A percentile compares a stretch with the other conserved stretches of the same genome.
Evolutionary conservation across 2,113 vertebrate genomes (phyloP).

Genomic region (Siniperca knerii): DNA sequence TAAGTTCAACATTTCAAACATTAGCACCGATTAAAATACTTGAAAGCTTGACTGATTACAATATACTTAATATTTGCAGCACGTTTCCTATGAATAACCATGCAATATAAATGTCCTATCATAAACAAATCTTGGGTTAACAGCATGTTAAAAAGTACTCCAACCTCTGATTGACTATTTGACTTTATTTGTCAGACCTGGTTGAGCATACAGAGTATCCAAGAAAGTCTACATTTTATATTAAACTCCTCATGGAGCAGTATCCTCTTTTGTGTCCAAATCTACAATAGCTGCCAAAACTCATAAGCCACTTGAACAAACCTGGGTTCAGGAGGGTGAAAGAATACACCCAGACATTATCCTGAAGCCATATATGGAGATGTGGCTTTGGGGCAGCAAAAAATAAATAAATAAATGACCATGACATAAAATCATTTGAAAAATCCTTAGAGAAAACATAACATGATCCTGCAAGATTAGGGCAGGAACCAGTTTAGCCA

Average conservation of each 20-base stretch:
- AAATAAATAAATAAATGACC: conserved; percentile 24
- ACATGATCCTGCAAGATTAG: conserved; percentile 54
- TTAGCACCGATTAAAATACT: neutral
- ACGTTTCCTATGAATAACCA: neutral
- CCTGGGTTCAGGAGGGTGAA: conserved; percentile 54
- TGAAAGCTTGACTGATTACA: conserved; percentile 4
- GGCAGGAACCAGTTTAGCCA: conserved; percentile 33
- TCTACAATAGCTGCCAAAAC: conserved; percentile 51
- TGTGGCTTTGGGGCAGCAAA: conserved; percentile 31
- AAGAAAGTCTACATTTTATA: conserved; percentile 28
- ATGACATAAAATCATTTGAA: conserved; percentile 64
- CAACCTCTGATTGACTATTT: neutral
- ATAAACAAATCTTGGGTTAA: neutral
- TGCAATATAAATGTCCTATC: neutral
- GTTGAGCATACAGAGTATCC: conserved; percentile 13
- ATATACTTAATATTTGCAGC: neutral
- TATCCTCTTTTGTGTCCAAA: conserved; percentile 34
- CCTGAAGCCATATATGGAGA: conserved; percentile 42
- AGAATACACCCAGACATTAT: conserved; percentile 56
- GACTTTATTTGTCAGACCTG: conserved; percentile 1
- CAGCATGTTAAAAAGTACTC: neutral
- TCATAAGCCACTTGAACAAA: conserved; percentile 47
- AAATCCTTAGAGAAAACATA: conserved; percentile 59
- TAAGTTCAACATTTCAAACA: neutral
- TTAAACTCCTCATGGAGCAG: conserved; percentile 12